Evolutionary conservation across 2,888 invertebrate species (phyloP).

Genomic region (Coelogynopora nodosa): DNA sequence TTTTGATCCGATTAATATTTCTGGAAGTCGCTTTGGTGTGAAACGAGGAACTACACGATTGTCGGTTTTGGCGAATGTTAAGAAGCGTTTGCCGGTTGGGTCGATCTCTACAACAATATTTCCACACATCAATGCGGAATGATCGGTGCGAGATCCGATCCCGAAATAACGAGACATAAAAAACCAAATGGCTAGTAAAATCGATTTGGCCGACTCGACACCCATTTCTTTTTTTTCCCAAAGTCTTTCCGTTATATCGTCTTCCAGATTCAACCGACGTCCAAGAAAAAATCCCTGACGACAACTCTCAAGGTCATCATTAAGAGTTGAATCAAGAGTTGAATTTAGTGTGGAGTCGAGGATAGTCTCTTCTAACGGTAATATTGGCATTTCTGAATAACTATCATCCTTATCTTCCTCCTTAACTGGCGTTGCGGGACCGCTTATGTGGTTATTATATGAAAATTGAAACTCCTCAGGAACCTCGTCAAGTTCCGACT

Average conservation of each 20-base stretch:
- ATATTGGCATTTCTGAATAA: neutral
- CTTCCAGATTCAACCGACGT: neutral
- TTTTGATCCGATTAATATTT: neutral
- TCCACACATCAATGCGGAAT: neutral
- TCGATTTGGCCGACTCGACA: neutral
- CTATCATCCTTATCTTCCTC: neutral
- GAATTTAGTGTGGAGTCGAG: neutral
- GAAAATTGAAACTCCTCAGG: neutral
- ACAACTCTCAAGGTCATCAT: neutral
- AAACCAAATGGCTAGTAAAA: neutral
- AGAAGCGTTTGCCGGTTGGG: neutral
- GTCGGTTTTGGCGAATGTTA: neutral
- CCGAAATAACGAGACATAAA: constrained; percentile 16
- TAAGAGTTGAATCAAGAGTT: neutral
- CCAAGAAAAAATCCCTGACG: neutral
- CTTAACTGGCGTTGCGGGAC: neutral
- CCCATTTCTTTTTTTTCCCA: neutral
- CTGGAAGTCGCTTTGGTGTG: neutral
- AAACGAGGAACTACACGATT: neutral
- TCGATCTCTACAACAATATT: constrained; percentile 11
- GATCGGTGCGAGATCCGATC: constrained; percentile 17
- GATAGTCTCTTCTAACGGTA: neutral
- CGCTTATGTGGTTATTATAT: neutral
- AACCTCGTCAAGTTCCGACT: neutral
- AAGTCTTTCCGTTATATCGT: neutral